Base-by-base conservation (phyloP, 2,113 vertebrate genomes). In the Neodon shergylaensis region DNA sequence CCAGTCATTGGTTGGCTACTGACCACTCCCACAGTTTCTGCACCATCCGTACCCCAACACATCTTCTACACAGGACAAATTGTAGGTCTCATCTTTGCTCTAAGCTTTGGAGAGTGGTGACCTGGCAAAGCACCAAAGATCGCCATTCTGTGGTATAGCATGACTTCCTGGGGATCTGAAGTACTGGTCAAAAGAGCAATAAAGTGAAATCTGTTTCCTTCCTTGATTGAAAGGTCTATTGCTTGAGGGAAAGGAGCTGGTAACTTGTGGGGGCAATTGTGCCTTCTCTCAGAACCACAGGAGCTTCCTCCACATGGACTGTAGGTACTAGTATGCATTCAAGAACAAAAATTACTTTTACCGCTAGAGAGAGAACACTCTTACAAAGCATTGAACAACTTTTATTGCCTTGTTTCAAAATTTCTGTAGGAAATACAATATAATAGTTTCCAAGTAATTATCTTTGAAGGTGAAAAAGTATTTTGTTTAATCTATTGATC, bases 401-500 rank as follows among this genome's bases (percentile, higher is more conserved):
- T 82, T 74, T 36, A 72, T 26, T 84, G 26, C 26, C 44, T 36
- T n/a, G 42, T 39, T 92, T 87, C 49, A 72, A 91, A 42, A 17
- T 77, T 89, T 86, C 86, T 88, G 24, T 63, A 79, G 54, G 54
- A 95, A 96, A 81, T 61, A 9, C 14, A 28, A 1, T 44, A 7
- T n/a, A 68, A 22, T 11, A 66, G 7, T 54, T 97, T 24, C 28
- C 26, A 85, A 58, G 21, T 31, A 36, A 65, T 33, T 83, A 42
- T 68, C n/a, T 85, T 73, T 61, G 76, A 49, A 95, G 91, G 91
- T 84, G 63, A 87, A 90, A 54, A 66, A 87, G 26, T 79, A 77
- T 70, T 82, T 63, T 70, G 16, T 72, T 93, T 1, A 65, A 36
- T 68, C 10, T 72, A 36, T 36, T 91, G 44, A 73, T 33, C 33